A percentile compares a stretch with the other conserved stretches of the same genome.
These are phyloP conservation scores for Leucophenga montana DNA, from an alignment of 2,888 invertebrate genomes.

Conservation along the genomic window DNA sequence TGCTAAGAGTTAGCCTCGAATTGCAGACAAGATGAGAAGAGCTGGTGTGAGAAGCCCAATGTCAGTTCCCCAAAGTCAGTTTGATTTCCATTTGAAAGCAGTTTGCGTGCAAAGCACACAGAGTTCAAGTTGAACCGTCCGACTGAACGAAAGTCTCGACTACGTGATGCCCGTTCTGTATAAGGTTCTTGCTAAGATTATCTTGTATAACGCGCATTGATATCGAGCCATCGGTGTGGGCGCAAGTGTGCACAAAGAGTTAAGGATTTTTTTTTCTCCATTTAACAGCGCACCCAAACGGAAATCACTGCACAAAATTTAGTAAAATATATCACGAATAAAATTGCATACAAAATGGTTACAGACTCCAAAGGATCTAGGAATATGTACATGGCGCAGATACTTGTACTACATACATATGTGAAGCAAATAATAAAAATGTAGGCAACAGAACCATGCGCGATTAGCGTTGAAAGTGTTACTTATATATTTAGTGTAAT, in stretches of 20 bases:
- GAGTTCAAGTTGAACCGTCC: background rate
- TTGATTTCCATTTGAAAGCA: slow-evolving; percentile 36
- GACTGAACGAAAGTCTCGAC: background rate
- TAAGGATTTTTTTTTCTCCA: too few species aligned
- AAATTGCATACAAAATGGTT: background rate
- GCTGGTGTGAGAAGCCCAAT: background rate
- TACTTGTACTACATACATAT: too few species aligned
- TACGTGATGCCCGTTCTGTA: background rate
- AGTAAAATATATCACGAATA: slow-evolving; percentile 13
- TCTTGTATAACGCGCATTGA: too few species aligned
- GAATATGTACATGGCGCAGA: background rate
- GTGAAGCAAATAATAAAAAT: too few species aligned
- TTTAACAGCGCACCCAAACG: slow-evolving; percentile 16
- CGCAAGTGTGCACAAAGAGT: too few species aligned
- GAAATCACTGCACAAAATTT: slow-evolving; percentile 7
- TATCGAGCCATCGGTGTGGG: too few species aligned
- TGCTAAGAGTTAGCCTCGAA: background rate
- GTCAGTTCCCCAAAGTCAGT: slow-evolving; percentile 33
- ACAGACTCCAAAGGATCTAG: slow-evolving; percentile 1
- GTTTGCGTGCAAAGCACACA: slow-evolving; percentile 9
- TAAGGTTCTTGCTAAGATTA: too few species aligned
- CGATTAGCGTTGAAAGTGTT: too few species aligned
- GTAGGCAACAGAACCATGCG: too few species aligned
- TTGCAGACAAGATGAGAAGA: background rate
- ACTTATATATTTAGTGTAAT: too few species aligned